Evolutionary conservation across 2,888 invertebrate species (phyloP), one percentile per base, ranked within the genome.

Genomic region (Brachyptera putata): DNA sequence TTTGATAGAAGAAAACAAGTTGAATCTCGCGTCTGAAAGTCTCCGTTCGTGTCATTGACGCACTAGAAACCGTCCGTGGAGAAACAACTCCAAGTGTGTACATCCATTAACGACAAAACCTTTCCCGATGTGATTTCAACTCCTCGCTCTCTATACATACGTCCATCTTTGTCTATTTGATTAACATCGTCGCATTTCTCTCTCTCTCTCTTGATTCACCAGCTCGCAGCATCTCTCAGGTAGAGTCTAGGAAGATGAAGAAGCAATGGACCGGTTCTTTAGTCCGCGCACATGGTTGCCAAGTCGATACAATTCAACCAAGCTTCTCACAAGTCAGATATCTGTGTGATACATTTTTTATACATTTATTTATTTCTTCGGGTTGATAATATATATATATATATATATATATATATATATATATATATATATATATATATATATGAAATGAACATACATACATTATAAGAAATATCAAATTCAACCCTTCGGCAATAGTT

Each of bases 201-300:
- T 18, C 21, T 43, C 24, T 46, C 24, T 46, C 21, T 2, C 21
- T 22, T 46, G 4, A 3, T 5, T 24, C 24, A 21, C 24, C 46
- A 21, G 21, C 46, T 46, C 46, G n/a, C n/a, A 21, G 18, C 46
- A 34, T 21, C 36, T 95, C 67, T 96, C 57, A 16, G 46, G 46
- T 57, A 48, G 48, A 57, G 48, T n/a, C n/a, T n/a, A n/a, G n/a
- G n/a, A n/a, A n/a, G n/a, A 22, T 22, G 36, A 22, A 48, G 57
- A 7, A 24, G 60, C 48, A 25, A 36, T 21, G 34, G 56, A 60
- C 60, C 60, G 57, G 60, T 57, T 60, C 21, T 14, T 21, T 37
- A 56, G 57, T 14, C n/a, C 46, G 34, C 48, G 34, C 46, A 48
- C 56, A 49, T 36, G 11, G 56, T 46, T 55, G 53, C 53, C 53